These are phyloP conservation scores for Drosophila niveifrons DNA, from an alignment of 2,888 invertebrate species.

Conservation along the genomic window DNA sequence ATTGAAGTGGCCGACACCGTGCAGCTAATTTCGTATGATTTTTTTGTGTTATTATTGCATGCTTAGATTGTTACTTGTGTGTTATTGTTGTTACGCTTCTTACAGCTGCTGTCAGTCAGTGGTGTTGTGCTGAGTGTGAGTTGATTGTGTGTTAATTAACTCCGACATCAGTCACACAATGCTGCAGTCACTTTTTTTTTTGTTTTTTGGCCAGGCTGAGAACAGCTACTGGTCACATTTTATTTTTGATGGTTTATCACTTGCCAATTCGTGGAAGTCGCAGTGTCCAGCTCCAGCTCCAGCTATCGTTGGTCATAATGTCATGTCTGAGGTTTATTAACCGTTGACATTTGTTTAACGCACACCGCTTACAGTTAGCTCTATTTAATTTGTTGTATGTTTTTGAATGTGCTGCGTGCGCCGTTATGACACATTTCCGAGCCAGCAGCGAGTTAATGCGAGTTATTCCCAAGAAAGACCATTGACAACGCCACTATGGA, in stretches of 20 bases:
- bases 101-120: conserved; percentile 12
- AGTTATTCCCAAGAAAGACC: conserved; percentile 68
- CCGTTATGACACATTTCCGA: conserved; percentile 76
- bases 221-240: conserved; percentile 49
- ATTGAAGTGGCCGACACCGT: conserved; percentile 62
- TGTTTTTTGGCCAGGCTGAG: conserved; percentile 45
- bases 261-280: conserved; percentile 53
- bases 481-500: conserved; percentile 3
- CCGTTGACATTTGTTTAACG: conserved; percentile 75
- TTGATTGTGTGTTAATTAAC: conserved; percentile 80
- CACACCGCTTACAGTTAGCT: conserved; percentile 71
- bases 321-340: conserved; percentile 61
- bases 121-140: conserved; percentile 29
- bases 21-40: conserved; percentile 67
- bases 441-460: conserved; percentile 38
- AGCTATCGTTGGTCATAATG: conserved; percentile 33
- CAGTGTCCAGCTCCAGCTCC: neutral
- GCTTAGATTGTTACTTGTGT: conserved; percentile 60
- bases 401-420: conserved; percentile 45
- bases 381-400: conserved; percentile 46
- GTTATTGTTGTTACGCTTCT: conserved; percentile 32
- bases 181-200: conserved; percentile 45
- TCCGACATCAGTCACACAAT: conserved; percentile 61
- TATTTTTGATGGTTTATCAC: conserved; percentile 42
- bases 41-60: conserved; percentile 70